Percentiles rank a stretch among this genome's conserved stretches.
These are phyloP conservation scores for Drosophila merina DNA, from an alignment of 2,888 invertebrate genomes.

Conservation along the genomic window DNA sequence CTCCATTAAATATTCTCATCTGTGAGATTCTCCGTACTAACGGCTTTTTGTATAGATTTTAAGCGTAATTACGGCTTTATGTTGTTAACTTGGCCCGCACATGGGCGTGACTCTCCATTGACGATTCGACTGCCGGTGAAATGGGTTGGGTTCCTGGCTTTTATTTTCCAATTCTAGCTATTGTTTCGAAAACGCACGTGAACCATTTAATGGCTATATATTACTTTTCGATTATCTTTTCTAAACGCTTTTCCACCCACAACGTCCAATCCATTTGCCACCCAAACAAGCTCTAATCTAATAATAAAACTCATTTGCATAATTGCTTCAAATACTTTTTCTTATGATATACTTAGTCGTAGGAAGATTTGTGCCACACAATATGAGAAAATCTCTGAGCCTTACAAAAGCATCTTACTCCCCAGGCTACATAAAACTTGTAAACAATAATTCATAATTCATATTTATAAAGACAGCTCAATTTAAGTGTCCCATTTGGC, in stretches of 20 bases:
- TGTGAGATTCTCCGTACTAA: conserved; percentile 19
- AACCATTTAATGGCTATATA: conserved; percentile 6
- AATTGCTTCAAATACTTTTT: conserved; percentile 16
- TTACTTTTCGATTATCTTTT: conserved; percentile 5
- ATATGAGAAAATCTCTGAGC: no score
- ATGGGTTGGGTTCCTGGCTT: conserved; percentile 37
- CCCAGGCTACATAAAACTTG: conserved; percentile 1
- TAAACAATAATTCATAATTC: conserved; percentile 37
- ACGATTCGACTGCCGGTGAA: conserved; percentile 41
- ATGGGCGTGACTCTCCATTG: conserved; percentile 56
- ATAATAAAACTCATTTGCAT: conserved; percentile 42
- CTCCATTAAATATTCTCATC: conserved; percentile 51
- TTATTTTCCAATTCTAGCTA: conserved; percentile 8
- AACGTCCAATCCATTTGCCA: conserved; percentile 4
- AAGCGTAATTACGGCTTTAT: conserved; percentile 37
- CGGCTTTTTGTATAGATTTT: conserved; percentile 16
- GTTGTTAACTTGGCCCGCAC: conserved; percentile 35
- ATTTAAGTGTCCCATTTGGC: conserved; percentile 28
- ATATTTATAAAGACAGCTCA: conserved; percentile 44
- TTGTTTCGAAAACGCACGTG: conserved; percentile 37
- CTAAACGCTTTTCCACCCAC: conserved; percentile 17
- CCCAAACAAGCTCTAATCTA: conserved; percentile 38
- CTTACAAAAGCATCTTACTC: conserved; percentile 12
- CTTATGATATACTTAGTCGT: conserved; percentile 8
- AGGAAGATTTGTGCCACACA: neutral